Evolutionary conservation across 2,113 vertebrate genomes (phyloP).

Genomic region (Fregata magnificens): DNA sequence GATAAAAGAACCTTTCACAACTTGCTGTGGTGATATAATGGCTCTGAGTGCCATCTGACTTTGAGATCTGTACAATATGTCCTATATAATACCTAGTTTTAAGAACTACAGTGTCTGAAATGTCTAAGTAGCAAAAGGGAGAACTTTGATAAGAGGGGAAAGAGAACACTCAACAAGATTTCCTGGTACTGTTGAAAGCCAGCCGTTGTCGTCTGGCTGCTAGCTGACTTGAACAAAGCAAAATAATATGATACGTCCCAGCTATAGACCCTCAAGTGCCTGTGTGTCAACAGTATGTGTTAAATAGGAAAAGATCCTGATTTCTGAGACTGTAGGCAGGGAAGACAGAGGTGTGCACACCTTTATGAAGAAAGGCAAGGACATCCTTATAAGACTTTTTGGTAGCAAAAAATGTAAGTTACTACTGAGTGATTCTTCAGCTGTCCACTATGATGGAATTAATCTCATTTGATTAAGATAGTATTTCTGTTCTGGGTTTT

Average conservation of each 20-base stretch:
- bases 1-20: neutral
- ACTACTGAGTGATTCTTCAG: neutral
- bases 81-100: neutral
- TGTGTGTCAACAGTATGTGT: neutral
- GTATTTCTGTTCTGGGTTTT: neutral
- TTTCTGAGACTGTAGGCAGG: neutral
- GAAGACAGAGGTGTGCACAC: neutral
- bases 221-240: neutral
- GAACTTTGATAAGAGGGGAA: neutral
- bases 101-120: neutral
- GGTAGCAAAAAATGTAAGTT: neutral
- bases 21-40: neutral
- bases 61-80: neutral
- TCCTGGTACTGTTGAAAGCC: neutral
- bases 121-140: neutral
- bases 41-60: neutral
- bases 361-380: neutral
- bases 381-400: neutral
- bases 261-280: neutral
- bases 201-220: neutral
- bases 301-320: neutral
- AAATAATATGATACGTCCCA: neutral
- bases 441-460: neutral
- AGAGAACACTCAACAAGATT: neutral
- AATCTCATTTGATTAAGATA: neutral